Percentiles rank a stretch among this genome's conserved stretches.
Conservation (phyloP, 2,888 invertebrate genomes). For the Holacanthella duospinosa region DNA sequence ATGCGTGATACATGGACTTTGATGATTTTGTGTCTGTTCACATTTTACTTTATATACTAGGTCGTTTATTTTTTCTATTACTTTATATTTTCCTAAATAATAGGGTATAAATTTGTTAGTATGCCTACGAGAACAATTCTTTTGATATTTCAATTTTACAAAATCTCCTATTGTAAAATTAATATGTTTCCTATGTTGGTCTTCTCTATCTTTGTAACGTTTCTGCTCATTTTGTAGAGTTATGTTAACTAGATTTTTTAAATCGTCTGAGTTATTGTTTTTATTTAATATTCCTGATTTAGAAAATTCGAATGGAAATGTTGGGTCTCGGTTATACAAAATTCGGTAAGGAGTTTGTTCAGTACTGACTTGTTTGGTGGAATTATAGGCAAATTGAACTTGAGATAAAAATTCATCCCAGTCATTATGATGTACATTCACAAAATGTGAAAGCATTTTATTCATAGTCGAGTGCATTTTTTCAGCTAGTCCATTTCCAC, state of each 20-base stretch:
- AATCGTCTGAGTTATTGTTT: background rate
- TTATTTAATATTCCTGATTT: background rate
- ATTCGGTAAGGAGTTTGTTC: background rate
- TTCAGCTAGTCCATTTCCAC: background rate
- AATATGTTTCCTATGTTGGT: background rate
- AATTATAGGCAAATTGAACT: constrained; percentile 3
- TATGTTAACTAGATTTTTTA: background rate
- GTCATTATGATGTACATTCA: background rate
- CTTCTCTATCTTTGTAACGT: background rate
- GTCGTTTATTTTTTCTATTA: background rate
- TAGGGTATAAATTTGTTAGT: background rate
- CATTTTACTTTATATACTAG: background rate
- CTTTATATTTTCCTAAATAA: background rate
- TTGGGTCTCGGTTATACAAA: background rate
- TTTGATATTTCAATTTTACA: background rate
- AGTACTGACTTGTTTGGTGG: background rate
- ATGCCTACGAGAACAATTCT: background rate
- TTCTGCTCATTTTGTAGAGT: background rate
- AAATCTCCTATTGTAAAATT: background rate
- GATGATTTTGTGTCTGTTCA: background rate
- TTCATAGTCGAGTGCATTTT: background rate
- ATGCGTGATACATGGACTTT: background rate
- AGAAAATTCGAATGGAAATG: background rate
- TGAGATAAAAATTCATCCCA: background rate
- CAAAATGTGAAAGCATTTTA: background rate